Evolutionary conservation across 1,140 invertebrate genomes (phyloP), one percentile per base, ranked within the genome.

Genomic region (Homarus americanus): DNA sequence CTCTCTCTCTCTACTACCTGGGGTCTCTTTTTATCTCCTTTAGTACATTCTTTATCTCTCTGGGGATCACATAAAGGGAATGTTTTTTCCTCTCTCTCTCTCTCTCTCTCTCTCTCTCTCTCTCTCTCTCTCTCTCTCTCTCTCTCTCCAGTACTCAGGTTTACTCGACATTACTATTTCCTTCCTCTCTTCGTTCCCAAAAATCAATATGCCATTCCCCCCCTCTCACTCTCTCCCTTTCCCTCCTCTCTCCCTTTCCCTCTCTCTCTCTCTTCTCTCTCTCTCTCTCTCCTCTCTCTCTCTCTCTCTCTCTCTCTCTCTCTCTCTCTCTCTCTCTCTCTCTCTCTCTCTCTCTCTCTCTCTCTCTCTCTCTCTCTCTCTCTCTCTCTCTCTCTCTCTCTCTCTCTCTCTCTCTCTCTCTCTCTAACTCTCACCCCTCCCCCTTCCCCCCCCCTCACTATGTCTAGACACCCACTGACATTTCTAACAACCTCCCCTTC

Each of bases 401-500:
- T 58, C 53, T 24, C 20, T 58, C 20, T 58, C 9, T 58, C 53
- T 58, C 53, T 58, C 20, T 9, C 9, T 58, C 53, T 58, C 9
- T 58, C 80, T 66, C 53, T 38, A 49, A 32, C 44, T 66, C 82
- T 83, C 82, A 72, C 82, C 41, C 82, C 72, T 38, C 69, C 82
- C 72, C 82, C 41, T 24, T 72, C 82, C 72, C 63, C 44, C 82
- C 72, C 82, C 63, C 79, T 82, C 79, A 63, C 79, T 72, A 5
- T 32, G n/a, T 3, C 20, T 20, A 17, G 12, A 17, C 53, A 17
- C 53, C 24, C 53, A 17, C 53, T 58, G 12, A 17, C 53, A 17
- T 20, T 58, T 20, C 24, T 20, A 17, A n/a, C n/a, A n/a, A n/a
- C n/a, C 53, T 58, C 53, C 24, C 53, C 24, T 20, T 58, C 53